Percentiles rank a stretch among this genome's conserved stretches.
phyloP scores from a whole-genome alignment of 2,797 vertebrate species.

The Simalia tracyae region DNA sequence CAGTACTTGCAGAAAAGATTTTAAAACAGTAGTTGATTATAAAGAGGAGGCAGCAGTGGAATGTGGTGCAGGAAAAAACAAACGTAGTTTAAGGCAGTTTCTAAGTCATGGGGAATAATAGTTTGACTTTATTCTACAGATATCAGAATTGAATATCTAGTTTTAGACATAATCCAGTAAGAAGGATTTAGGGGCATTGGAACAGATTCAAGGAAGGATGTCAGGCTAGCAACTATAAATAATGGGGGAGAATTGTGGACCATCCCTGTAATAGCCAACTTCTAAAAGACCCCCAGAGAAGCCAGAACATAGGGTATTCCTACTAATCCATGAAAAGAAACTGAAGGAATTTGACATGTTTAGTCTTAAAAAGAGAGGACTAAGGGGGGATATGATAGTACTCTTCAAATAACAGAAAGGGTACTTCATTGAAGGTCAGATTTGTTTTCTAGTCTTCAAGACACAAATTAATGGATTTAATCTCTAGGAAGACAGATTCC shows the following conservation, averaged over 20 bases:
- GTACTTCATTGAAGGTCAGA: background rate
- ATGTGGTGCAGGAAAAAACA: background rate
- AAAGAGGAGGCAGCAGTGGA: background rate
- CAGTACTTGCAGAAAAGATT: background rate
- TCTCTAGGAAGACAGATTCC: background rate
- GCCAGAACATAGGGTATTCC: background rate
- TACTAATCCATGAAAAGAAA: background rate
- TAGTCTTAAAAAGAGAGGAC: background rate
- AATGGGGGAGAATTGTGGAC: background rate
- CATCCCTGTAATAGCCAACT: background rate
- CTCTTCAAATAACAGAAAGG: background rate
- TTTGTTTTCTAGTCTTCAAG: background rate
- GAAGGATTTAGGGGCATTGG: background rate
- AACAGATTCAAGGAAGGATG: background rate
- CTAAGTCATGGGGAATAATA: background rate
- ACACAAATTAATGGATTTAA: background rate
- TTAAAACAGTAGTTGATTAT: background rate
- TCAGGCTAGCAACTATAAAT: background rate
- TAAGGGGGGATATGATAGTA: background rate
- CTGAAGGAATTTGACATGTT: background rate
- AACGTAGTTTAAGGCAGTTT: background rate
- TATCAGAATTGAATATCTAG: background rate
- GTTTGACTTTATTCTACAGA: background rate
- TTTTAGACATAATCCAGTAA: background rate
- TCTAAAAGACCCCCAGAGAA: background rate